Conservation (phyloP, 2,888 invertebrate genomes). For the Autographa gamma region DNA sequence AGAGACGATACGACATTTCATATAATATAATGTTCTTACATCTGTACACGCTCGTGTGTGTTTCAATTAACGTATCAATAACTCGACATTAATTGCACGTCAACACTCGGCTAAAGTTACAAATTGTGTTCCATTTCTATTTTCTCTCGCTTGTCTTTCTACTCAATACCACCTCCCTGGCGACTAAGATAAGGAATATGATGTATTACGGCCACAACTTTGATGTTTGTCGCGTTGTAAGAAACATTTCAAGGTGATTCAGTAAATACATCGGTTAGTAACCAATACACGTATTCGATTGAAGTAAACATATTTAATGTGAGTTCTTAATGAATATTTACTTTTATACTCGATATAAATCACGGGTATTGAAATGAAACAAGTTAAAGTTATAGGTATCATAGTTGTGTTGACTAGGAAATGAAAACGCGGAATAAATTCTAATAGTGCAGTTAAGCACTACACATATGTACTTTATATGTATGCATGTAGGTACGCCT, state of each 20-base stretch:
- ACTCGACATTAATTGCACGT: slow-evolving; percentile 10
- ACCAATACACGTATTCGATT: slow-evolving; percentile 21
- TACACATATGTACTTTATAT: background rate
- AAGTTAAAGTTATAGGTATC: slow-evolving; percentile 17
- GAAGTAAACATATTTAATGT: slow-evolving; percentile 10
- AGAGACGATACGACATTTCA: background rate
- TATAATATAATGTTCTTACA: background rate
- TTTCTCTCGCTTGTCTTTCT: slow-evolving; percentile 27
- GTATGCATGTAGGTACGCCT: no score
- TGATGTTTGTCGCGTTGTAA: slow-evolving; percentile 39
- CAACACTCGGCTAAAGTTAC: slow-evolving; percentile 20
- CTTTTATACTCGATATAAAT: slow-evolving; percentile 26
- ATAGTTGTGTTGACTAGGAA: slow-evolving; percentile 22
- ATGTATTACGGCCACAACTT: slow-evolving; percentile 42
- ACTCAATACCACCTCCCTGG: slow-evolving; percentile 32
- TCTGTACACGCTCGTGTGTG: background rate
- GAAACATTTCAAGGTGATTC: slow-evolving; percentile 56
- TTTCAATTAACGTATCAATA: slow-evolving; percentile 20
- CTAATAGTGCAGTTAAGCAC: background rate
- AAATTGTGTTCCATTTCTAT: slow-evolving; percentile 26
- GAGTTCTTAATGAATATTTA: slow-evolving; percentile 25
- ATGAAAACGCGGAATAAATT: slow-evolving; percentile 33
- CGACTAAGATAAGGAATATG: slow-evolving; percentile 43
- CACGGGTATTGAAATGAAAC: slow-evolving; percentile 23
- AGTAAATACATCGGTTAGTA: slow-evolving; percentile 16